A percentile compares a stretch with the other conserved stretches of the same genome.
phyloP scores from a whole-genome alignment of 2,888 invertebrate species.

The Perizoma flavofasciatum region DNA sequence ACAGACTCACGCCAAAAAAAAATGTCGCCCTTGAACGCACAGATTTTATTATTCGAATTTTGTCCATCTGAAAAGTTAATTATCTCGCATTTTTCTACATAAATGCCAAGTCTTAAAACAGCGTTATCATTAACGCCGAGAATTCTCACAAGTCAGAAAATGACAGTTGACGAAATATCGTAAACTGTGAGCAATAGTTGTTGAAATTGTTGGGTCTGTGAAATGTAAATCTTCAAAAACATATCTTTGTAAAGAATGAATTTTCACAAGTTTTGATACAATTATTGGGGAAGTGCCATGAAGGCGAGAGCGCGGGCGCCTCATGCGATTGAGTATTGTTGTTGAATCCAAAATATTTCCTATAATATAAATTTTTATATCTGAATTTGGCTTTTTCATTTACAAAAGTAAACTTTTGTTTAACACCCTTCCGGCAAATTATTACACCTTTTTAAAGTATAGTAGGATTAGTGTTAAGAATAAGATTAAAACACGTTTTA shows the following conservation, averaged over 20 bases:
- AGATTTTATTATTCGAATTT: not conserved
- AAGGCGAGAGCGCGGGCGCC: conserved; percentile 50
- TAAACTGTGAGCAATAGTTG: too few species aligned
- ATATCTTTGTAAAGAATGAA: conserved; percentile 23
- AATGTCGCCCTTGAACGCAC: too few species aligned
- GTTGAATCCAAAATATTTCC: conserved; percentile 84
- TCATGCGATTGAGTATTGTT: conserved; percentile 57
- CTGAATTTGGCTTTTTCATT: conserved; percentile 63
- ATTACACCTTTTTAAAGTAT: too few species aligned
- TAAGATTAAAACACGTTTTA: conserved; percentile 9
- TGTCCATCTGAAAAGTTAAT: too few species aligned
- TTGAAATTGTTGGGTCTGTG: conserved; percentile 24
- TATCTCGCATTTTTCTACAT: too few species aligned
- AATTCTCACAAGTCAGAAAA: too few species aligned
- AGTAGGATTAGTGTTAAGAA: too few species aligned
- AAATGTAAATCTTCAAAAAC: conserved; percentile 27
- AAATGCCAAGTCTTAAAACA: not conserved
- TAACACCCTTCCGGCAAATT: too few species aligned
- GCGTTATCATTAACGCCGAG: not conserved
- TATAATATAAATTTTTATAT: conserved; percentile 84
- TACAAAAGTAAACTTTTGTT: conserved; percentile 1
- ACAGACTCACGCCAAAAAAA: not conserved
- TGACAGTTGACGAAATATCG: too few species aligned
- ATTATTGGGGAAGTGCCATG: conserved; percentile 64
- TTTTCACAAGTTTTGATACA: conserved; percentile 21